These are phyloP conservation scores for Labeo rohita DNA, from an alignment of 2,113 vertebrate species.

Conservation along the genomic window DNA sequence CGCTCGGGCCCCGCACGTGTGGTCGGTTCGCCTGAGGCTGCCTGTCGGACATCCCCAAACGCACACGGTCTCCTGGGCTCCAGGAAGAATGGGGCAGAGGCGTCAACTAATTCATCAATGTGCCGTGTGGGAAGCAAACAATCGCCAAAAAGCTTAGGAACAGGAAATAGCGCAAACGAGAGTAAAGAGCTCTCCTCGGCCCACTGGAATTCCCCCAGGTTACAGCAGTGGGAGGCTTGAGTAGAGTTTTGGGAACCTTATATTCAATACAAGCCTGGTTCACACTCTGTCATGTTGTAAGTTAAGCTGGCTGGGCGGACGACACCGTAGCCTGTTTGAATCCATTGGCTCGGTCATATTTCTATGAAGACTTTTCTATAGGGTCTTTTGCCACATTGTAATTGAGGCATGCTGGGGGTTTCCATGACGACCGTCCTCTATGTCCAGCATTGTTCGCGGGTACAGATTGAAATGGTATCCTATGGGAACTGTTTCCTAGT, in stretches of 20 bases:
- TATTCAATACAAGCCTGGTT: not conserved
- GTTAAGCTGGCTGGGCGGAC: not conserved
- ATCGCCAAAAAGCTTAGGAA: conserved; percentile 65
- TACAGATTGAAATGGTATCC: conserved; percentile 75
- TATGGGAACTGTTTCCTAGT: conserved; percentile 70
- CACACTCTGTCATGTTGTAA: not conserved
- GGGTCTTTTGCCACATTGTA: conserved; percentile 62
- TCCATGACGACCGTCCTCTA: conserved; percentile 72
- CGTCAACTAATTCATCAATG: conserved; percentile 76
- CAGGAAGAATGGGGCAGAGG: conserved; percentile 70
- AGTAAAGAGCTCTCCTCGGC: conserved; percentile 69
- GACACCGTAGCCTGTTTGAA: not conserved
- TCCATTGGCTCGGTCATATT: conserved; percentile 21
- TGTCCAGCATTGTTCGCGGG: conserved; percentile 65
- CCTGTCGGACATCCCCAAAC: conserved; percentile 68
- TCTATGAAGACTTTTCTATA: conserved; percentile 59
- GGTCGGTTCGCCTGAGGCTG: conserved; percentile 65
- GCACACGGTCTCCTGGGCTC: conserved; percentile 71
- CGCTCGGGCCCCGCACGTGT: conserved; percentile 59
- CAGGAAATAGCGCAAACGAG: conserved; percentile 68
- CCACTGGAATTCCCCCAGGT: conserved; percentile 64
- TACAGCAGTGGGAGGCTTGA: conserved; percentile 59
- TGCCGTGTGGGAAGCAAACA: conserved; percentile 70
- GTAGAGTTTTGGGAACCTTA: conserved; percentile 42
- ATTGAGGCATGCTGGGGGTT: conserved; percentile 68